Evolutionary conservation across 2,797 vertebrate genomes (phyloP), one percentile per base, ranked within the genome.

Genomic region (Manis pentadactyla): DNA sequence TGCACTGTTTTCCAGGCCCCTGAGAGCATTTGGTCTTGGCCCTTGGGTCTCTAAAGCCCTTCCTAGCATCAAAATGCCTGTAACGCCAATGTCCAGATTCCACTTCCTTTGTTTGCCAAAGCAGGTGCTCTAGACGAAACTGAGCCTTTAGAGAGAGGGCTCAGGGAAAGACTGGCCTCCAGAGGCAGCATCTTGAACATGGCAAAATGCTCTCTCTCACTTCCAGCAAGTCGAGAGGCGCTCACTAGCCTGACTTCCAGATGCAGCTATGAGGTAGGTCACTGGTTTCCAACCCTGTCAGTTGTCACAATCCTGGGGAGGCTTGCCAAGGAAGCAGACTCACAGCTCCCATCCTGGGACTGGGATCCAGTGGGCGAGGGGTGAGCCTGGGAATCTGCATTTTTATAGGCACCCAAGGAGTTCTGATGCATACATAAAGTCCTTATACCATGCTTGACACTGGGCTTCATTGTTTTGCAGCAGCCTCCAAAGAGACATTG

Each of bases 91-190:
- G 10, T 7, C 53, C 75, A 79, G 21, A 66, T 10, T 42, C n/a
- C 23, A 69, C 18, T 55, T 49, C n/a, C 59, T 94, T 64, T 55
- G 46, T 73, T 88, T 69, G 31, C 46, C 42, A 77, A 66, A 74
- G 39, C 37, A 19, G 27, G 78, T 14, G 15, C 75, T 90, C 84
- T 95, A 27, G 29, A 57, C 0, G 46, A 17, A 11, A 63, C n/a
- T 9, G 15, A 77, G 6, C 37, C 42, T 74, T 42, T 7, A 59
- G 39, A 84, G 78, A 81, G 46, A 66, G 17, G 3, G 4, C 57
- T 90, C 64, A 71, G 37, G 79, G 63, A 39, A 84, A 94, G 64
- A 13, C 19, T 23, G 3, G 31, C 14, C 25, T 68, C 59, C 27
- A n/a, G 4, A 10, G 63, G 63, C 17, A 63, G 57, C 19, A 31